phyloP scores from a whole-genome alignment of 1,140 invertebrate genomes.

The Drosophila mauritiana region DNA sequence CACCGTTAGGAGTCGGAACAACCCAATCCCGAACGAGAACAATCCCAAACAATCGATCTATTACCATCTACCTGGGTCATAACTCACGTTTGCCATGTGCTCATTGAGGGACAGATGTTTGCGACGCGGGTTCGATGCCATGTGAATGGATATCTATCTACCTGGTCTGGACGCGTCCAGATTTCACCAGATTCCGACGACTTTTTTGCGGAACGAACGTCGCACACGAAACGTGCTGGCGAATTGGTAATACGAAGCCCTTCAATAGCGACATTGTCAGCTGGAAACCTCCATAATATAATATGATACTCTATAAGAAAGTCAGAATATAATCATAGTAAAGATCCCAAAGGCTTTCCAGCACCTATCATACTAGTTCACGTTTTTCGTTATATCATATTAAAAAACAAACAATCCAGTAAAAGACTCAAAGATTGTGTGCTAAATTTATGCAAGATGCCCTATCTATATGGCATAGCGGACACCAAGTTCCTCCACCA shows the following conservation, averaged over 20 bases:
- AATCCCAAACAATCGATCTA: conserved; percentile 27
- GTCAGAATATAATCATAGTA: neutral
- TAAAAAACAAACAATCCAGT: conserved; percentile 14
- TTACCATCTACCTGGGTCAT: conserved; percentile 54
- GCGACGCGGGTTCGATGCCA: conserved; percentile 11
- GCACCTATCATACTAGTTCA: neutral
- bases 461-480: conserved; percentile 65
- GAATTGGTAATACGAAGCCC: conserved; percentile 44
- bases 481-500: conserved; percentile 62
- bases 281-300: neutral
- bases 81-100: conserved; percentile 40
- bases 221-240: conserved; percentile 19
- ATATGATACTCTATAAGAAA: neutral
- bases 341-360: neutral
- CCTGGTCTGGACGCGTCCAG: conserved; percentile 46
- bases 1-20: conserved; percentile 49
- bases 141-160: conserved; percentile 10
- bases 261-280: conserved; percentile 20
- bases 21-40: conserved; percentile 15
- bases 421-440: neutral
- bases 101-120: conserved; percentile 70
- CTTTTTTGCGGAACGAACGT: conserved; percentile 32
- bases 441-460: conserved; percentile 45
- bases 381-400: conserved; percentile 6
- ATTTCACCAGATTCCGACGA: conserved; percentile 48